Percentiles rank a stretch among this genome's conserved stretches.
Conservation (phyloP, 1,140 invertebrate species). For the Anthonomus grandis region DNA sequence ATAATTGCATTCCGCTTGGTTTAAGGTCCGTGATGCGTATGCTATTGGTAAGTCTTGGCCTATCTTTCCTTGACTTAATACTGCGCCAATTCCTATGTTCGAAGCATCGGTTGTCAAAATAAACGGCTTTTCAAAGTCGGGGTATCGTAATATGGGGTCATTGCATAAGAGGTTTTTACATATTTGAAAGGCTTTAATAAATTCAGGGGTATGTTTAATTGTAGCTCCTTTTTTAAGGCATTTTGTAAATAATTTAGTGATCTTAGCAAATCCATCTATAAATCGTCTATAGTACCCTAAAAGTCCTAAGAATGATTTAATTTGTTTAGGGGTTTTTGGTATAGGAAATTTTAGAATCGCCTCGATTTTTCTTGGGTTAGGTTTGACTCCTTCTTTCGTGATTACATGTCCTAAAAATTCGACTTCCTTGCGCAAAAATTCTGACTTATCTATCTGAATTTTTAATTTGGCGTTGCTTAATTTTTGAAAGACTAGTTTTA, state of each 20-base stretch:
- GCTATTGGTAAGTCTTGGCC: too few relatives aligned
- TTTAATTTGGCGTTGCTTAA: slow-evolving; percentile 21
- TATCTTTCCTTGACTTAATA: too few relatives aligned
- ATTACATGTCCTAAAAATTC: slow-evolving; percentile 34
- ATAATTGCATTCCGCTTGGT: slow-evolving; percentile 15
- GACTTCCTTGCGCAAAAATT: slow-evolving; percentile 24
- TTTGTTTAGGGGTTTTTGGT: slow-evolving; percentile 24
- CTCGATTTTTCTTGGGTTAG: slow-evolving; percentile 31
- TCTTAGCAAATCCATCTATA: slow-evolving; percentile 34
- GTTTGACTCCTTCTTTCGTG: slow-evolving; percentile 28
- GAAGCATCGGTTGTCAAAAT: too few relatives aligned
- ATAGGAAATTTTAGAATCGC: slow-evolving; percentile 12
- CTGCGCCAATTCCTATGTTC: too few relatives aligned
- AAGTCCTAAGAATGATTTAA: slow-evolving; percentile 18
- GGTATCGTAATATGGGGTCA: too few relatives aligned
- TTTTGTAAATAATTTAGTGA: slow-evolving; percentile 33
- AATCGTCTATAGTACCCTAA: slow-evolving; percentile 14
- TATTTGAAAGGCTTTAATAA: slow-evolving; percentile 42
- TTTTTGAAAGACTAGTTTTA: slow-evolving; percentile 11
- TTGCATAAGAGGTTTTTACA: too few relatives aligned
- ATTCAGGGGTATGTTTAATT: too few relatives aligned
- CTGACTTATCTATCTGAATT: slow-evolving; percentile 17
- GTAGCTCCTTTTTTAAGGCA: slow-evolving; percentile 10
- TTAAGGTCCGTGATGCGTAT: slow-evolving; percentile 38
- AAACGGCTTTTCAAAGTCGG: too few relatives aligned